Evolutionary conservation across 2,888 invertebrate species (phyloP), one percentile per base, ranked within the genome.

Genomic region (Sympetrum striolatum): DNA sequence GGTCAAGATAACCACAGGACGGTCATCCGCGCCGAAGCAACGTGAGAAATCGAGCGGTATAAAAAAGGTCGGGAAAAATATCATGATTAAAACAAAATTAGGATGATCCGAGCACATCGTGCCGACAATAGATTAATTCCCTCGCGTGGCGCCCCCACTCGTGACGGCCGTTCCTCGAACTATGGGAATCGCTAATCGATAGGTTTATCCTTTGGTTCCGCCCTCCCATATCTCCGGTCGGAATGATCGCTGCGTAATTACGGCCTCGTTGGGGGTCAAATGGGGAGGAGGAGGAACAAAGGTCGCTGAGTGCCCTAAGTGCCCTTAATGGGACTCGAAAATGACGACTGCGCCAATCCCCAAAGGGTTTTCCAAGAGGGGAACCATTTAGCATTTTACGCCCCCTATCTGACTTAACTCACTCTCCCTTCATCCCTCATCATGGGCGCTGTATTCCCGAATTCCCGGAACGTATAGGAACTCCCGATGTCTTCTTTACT

Each of bases 311-410:
- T 37, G 86, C 86, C 86, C 86, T 86, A 86, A 86, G 86, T 86
- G 86, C 86, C 60, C 86, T 60, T 86, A 86, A 86, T 86, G 86
- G 86, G 86, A 60, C 86, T 86, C 35, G 86, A 39, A 64, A 86
- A 86, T 86, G 86, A 86, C 86, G 86, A 86, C 37, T 86, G 60
- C 60, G 86, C 86, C 58, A 60, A 37, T 86, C 86, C 86, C 82
- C 37, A 31, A 64, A 86, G 58, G 86, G 37, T 31, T 31, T 35
- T 37, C 6, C 37, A 37, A 37, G 58, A 58, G 37, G 86, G n/a
- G 60, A 86, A 60, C 64, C 86, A 86, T 86, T 86, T 60, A 86
- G 60, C 64, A 58, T 31, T 53, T 60, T 37, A 86, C 86, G 86
- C 86, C 86, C 31, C 60, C 58, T 35, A 8, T 60, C 86, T 10